These are phyloP conservation scores for Cephus pulcher DNA, from an alignment of 2,888 invertebrate species.

Conservation along the genomic window DNA sequence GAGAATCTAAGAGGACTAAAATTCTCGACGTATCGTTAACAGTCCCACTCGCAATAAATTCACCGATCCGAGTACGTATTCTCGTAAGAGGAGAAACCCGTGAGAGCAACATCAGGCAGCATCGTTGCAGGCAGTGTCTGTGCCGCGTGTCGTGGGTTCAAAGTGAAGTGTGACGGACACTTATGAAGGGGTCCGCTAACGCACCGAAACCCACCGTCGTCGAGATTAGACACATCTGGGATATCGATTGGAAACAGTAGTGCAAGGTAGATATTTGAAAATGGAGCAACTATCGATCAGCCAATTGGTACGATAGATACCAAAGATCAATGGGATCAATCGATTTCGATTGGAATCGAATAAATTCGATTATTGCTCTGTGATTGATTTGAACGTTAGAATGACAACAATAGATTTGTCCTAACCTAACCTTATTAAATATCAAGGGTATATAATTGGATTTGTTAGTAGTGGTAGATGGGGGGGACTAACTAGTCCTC, in stretches of 20 bases:
- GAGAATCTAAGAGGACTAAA: background rate
- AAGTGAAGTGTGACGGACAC: slow-evolving; percentile 44
- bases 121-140: background rate
- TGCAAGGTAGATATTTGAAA: slow-evolving; percentile 43
- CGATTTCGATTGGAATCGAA: background rate
- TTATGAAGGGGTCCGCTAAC: slow-evolving; percentile 58
- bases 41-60: background rate
- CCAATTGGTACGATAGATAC: background rate
- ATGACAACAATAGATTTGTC: background rate
- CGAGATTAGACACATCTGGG: slow-evolving; percentile 56
- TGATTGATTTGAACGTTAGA: background rate
- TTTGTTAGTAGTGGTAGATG: slow-evolving; percentile 29
- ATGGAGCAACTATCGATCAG: background rate
- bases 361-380: background rate
- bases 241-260: slow-evolving; percentile 61
- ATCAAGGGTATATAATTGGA: slow-evolving; percentile 34
- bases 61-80: background rate
- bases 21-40: background rate
- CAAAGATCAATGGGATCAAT: background rate
- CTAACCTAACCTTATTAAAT: slow-evolving; percentile 32
- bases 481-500: background rate
- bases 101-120: background rate
- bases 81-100: background rate
- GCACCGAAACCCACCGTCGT: slow-evolving; percentile 50
- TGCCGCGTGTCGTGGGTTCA: background rate